Evolutionary conservation across 2,797 vertebrate genomes (phyloP).

Genomic region (Molossus alvarezi): DNA sequence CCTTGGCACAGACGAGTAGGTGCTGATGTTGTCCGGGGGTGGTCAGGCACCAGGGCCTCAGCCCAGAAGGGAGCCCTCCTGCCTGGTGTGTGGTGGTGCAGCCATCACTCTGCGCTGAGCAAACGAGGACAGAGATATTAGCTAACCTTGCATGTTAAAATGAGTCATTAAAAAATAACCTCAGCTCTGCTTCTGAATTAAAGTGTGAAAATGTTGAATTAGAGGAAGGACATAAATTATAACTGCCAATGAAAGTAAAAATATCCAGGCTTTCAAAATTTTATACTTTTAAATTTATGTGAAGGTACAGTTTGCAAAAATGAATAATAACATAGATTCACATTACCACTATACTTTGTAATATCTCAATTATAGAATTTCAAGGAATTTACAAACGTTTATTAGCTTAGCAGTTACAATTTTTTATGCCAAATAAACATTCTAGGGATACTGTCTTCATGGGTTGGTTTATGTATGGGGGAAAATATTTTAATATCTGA

Average conservation of each 20-base stretch:
- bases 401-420: not conserved
- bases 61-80: not conserved
- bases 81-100: not conserved
- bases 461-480: conserved; percentile 32
- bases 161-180: conserved; percentile 50
- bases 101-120: not conserved
- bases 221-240: conserved; percentile 31
- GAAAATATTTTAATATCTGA: conserved; percentile 68
- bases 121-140: conserved; percentile 52
- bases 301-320: conserved; percentile 61
- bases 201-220: conserved; percentile 66
- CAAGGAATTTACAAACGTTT: conserved; percentile 40
- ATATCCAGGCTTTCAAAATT: conserved; percentile 45
- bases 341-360: conserved; percentile 3
- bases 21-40: not conserved
- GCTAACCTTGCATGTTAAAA: conserved; percentile 23
- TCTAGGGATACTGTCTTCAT: conserved; percentile 39
- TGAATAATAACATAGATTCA: not conserved
- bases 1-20: not conserved
- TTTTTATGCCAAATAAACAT: conserved; percentile 36
- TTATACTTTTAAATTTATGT: conserved; percentile 63
- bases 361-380: conserved; percentile 35
- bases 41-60: not conserved
- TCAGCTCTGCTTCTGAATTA: conserved; percentile 52
- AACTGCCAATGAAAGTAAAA: conserved; percentile 50